Conservation (phyloP, 2,888 invertebrate genomes). For the Tenthredo amoena region DNA sequence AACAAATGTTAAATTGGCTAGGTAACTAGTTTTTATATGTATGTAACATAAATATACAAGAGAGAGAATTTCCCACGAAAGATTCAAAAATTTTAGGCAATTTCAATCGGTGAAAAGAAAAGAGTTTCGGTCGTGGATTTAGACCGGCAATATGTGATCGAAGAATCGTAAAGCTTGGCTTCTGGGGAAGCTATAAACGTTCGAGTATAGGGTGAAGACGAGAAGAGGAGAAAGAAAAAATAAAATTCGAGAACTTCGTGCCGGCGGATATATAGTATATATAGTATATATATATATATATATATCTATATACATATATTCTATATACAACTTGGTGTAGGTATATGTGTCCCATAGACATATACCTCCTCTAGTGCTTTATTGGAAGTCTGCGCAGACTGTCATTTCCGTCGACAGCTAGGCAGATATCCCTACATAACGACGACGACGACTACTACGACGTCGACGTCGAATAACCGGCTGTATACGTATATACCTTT, state of each 20-base stretch:
- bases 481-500: neutral
- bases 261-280: neutral
- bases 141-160: conserved; percentile 26
- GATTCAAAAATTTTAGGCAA: neutral
- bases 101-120: neutral
- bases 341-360: neutral
- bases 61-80: neutral
- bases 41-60: neutral
- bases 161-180: conserved; percentile 30
- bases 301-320: neutral
- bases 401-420: conserved; percentile 47
- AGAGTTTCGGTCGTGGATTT: neutral
- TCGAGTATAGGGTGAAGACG: neutral
- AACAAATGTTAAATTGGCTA: neutral
- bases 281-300: neutral
- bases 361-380: conserved; percentile 6
- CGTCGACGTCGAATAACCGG: neutral
- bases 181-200: conserved; percentile 12
- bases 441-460: neutral
- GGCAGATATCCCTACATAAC: conserved; percentile 37
- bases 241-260: conserved; percentile 21
- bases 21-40: neutral
- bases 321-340: neutral
- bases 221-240: neutral
- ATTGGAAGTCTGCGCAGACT: conserved; percentile 48